These are phyloP conservation scores for Notospermus geniculatus DNA, from an alignment of 1,140 invertebrate genomes.

Conservation along the genomic window DNA sequence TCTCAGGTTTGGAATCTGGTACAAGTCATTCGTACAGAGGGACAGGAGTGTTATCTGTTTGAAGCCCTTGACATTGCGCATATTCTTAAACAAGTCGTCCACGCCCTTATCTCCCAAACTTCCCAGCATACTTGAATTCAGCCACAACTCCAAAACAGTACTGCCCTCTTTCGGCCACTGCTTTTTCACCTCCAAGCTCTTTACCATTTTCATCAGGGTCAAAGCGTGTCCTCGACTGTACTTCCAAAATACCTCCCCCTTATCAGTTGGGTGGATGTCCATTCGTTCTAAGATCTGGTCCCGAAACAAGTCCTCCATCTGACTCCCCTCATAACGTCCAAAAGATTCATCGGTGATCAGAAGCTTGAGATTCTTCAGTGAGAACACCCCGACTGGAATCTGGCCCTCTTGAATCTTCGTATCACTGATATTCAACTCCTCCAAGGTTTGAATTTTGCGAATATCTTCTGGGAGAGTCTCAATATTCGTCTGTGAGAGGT, in stretches of 20 bases:
- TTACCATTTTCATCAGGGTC: background rate
- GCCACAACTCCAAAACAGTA: background rate
- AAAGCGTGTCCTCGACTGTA: conserved; percentile 2
- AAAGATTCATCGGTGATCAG: background rate
- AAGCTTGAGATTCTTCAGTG: conserved; percentile 1
- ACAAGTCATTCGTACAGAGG: no score
- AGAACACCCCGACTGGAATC: background rate
- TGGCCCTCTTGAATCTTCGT: background rate
- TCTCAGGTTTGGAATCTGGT: background rate
- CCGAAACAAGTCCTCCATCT: background rate
- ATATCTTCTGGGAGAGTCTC: background rate
- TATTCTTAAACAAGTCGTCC: background rate
- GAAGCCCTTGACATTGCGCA: background rate
- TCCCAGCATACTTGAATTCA: background rate
- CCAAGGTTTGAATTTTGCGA: background rate
- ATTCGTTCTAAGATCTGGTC: background rate
- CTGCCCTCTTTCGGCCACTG: background rate
- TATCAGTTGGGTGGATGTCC: background rate
- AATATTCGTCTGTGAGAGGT: background rate
- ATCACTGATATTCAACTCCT: conserved; percentile 2
- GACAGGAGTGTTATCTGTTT: background rate
- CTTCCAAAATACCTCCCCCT: background rate
- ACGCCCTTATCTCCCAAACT: background rate
- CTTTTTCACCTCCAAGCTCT: conserved; percentile 1
- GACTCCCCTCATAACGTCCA: background rate